Conservation (phyloP, 2,797 vertebrate species). For the Petrocephalus sullivani region DNA sequence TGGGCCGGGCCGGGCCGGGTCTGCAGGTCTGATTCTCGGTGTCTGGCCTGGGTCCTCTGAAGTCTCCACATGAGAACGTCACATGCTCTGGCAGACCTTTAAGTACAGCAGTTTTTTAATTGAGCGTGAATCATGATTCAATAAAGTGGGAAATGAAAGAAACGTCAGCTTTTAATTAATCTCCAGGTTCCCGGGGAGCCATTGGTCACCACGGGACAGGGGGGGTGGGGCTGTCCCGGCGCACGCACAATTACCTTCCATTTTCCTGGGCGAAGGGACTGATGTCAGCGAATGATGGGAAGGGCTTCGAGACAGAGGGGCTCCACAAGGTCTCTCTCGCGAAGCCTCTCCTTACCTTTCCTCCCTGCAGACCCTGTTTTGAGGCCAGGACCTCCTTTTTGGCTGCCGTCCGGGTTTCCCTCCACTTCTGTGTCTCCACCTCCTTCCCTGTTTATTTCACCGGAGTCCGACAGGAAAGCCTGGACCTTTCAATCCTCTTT, state of each 20-base stretch:
- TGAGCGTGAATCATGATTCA: slow-evolving; percentile 29
- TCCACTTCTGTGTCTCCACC: not conserved
- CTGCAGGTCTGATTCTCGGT: not conserved
- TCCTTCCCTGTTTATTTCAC: not conserved
- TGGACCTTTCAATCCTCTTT: not conserved
- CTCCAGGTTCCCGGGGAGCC: not conserved
- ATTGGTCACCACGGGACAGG: not conserved
- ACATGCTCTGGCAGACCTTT: slow-evolving; percentile 26
- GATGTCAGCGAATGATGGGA: not conserved
- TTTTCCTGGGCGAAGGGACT: not conserved
- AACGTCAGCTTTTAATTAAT: slow-evolving; percentile 18
- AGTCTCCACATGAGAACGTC: slow-evolving; percentile 9
- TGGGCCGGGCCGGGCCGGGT: not conserved
- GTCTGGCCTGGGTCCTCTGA: not conserved
- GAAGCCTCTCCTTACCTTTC: not conserved
- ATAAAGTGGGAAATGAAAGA: slow-evolving; percentile 15
- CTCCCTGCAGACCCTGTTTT: not conserved
- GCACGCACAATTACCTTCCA: not conserved
- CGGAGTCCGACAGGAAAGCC: not conserved
- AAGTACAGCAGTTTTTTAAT: slow-evolving; percentile 31
- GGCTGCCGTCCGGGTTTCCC: not conserved
- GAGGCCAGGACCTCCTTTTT: not conserved
- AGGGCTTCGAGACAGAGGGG: not conserved
- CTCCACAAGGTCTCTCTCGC: not conserved
- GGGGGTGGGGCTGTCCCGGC: not conserved